These are phyloP conservation scores for Heteronetta atricapilla DNA, from an alignment of 2,113 vertebrate genomes.

Conservation along the genomic window DNA sequence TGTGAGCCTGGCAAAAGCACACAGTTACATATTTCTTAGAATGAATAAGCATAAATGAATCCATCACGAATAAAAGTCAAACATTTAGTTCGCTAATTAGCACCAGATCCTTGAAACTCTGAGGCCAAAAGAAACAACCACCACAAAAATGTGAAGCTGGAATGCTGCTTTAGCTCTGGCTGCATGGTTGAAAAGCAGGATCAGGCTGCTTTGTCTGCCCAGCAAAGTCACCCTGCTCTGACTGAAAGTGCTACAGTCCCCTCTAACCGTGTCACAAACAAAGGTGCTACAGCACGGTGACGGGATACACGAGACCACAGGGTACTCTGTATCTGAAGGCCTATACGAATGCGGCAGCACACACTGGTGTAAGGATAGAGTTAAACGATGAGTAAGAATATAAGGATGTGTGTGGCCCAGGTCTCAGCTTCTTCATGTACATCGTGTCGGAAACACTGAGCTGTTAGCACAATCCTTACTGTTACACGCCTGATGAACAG, in stretches of 20 bases:
- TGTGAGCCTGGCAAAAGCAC: background rate
- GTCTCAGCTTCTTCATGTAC: background rate
- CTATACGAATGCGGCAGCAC: background rate
- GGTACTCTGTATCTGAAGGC: background rate
- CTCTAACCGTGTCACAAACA: background rate
- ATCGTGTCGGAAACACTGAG: background rate
- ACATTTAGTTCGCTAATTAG: slow-evolving; percentile 11
- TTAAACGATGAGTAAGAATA: background rate
- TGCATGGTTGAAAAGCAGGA: background rate
- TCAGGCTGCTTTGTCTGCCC: background rate
- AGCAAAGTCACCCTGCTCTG: background rate
- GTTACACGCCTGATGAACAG: background rate
- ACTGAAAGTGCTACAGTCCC: background rate
- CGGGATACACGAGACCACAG: background rate
- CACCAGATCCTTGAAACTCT: slow-evolving; percentile 13
- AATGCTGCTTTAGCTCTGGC: background rate
- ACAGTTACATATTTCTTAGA: background rate
- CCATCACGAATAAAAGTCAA: slow-evolving; percentile 24
- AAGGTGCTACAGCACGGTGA: rapidly evolving
- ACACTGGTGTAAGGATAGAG: rapidly evolving
- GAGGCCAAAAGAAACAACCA: slow-evolving; percentile 33
- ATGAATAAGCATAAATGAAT: slow-evolving; percentile 28
- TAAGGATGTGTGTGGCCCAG: background rate
- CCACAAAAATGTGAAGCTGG: background rate
- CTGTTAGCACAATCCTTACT: background rate